Conservation (phyloP, 2,888 invertebrate species). For the Conistra vaccinii region DNA sequence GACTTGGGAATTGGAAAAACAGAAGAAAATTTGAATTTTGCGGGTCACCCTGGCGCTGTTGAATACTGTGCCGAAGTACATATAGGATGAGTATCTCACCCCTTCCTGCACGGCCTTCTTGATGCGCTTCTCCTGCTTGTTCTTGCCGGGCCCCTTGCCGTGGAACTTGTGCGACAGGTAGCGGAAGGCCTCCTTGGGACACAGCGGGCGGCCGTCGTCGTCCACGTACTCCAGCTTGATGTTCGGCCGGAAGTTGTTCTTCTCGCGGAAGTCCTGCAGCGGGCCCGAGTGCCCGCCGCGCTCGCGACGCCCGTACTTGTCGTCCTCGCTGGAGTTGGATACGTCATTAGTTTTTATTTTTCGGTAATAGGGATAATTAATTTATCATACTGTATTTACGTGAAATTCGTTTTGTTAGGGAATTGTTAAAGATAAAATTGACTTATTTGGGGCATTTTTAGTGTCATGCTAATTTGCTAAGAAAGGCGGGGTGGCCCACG, state of each 20-base stretch:
- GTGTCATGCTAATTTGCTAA: not conserved
- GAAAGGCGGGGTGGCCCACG: too few relatives aligned
- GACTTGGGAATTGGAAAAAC: too few relatives aligned
- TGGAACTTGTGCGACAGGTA: slow-evolving; percentile 99
- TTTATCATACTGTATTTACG: not conserved
- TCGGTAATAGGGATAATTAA: not conserved
- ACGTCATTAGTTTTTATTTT: too few relatives aligned
- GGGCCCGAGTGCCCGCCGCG: slow-evolving; percentile 94
- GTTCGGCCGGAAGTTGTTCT: slow-evolving; percentile 97
- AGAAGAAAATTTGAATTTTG: too few relatives aligned
- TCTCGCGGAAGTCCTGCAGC: slow-evolving; percentile 97
- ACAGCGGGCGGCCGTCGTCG: slow-evolving; percentile 97
- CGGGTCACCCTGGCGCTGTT: too few relatives aligned
- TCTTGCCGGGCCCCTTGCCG: slow-evolving; percentile 99
- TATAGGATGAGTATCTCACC: slow-evolving; percentile 84
- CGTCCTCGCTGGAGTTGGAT: slow-evolving; percentile 57
- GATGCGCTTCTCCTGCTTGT: slow-evolving; percentile 98
- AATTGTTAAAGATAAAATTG: not conserved
- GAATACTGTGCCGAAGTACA: too few relatives aligned
- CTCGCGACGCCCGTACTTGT: slow-evolving; percentile 87
- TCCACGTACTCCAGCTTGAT: slow-evolving; percentile 99
- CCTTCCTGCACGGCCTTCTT: slow-evolving; percentile 98
- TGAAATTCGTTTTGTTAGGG: not conserved
- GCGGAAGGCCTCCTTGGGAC: slow-evolving; percentile 98
- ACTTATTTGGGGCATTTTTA: not conserved